These are phyloP conservation scores for Sitobion miscanthi DNA, from an alignment of 1,140 invertebrate genomes.

Conservation along the genomic window DNA sequence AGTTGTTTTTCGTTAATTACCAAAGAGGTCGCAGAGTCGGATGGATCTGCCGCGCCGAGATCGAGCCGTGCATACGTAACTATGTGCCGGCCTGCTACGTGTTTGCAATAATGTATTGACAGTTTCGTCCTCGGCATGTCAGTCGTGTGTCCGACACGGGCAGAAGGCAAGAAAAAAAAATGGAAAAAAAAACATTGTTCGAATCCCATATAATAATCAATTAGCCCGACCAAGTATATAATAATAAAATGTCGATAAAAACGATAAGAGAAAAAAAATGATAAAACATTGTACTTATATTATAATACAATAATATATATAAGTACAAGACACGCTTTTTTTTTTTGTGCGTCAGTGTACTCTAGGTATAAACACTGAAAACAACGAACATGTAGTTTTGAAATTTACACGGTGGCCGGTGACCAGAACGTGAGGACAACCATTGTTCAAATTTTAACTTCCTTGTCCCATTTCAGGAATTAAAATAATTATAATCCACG, in stretches of 20 bases:
- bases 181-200: conserved; percentile 16
- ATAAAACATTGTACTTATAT: neutral
- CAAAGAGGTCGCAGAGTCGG: conserved; percentile 37
- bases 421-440: neutral
- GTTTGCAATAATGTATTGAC: conserved; percentile 43
- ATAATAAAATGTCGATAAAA: conserved; percentile 31
- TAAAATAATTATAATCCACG: neutral
- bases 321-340: neutral
- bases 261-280: neutral
- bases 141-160: conserved; percentile 44
- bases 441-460: neutral
- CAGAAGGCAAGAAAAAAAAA: conserved; percentile 28
- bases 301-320: neutral
- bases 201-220: conserved; percentile 33
- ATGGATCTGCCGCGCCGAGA: conserved; percentile 30
- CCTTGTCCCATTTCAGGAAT: neutral
- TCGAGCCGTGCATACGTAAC: conserved; percentile 50
- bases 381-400: conserved; percentile 10
- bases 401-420: neutral
- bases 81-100: conserved; percentile 20
- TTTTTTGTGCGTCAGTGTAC: neutral
- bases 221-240: conserved; percentile 22
- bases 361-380: neutral
- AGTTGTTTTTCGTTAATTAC: conserved; percentile 54
- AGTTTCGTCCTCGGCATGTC: conserved; percentile 52